Percentiles rank a stretch among this genome's conserved stretches.
Evolutionary conservation across 2,113 vertebrate species (phyloP).

Genomic region (Vulpes lagopus): DNA sequence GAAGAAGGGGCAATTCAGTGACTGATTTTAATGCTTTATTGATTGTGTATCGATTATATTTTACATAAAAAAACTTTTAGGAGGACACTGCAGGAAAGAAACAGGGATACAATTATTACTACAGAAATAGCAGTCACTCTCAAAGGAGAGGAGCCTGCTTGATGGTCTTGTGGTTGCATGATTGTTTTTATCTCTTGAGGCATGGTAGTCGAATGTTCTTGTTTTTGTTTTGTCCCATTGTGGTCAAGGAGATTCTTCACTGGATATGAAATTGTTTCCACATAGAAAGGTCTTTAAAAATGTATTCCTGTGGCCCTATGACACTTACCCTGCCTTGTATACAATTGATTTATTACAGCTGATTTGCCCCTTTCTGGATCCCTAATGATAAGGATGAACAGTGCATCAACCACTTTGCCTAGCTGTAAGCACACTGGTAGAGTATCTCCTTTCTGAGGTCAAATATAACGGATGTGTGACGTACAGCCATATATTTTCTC

Average conservation of each 20-base stretch:
- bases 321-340: neutral
- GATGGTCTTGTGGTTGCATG: neutral
- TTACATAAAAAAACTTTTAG: neutral
- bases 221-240: neutral
- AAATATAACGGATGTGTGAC: neutral
- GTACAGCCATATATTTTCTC: neutral
- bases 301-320: neutral
- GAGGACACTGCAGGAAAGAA: neutral
- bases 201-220: neutral
- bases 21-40: neutral
- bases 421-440: neutral
- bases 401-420: neutral
- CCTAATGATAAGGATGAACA: neutral
- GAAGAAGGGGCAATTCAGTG: neutral
- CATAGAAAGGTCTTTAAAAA: neutral
- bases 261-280: neutral
- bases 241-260: neutral
- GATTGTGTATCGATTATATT: neutral
- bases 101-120: neutral
- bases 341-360: neutral
- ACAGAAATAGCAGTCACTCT: neutral
- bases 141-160: neutral
- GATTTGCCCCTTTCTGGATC: neutral
- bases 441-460: neutral
- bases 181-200: neutral